Evolutionary conservation across 2,797 vertebrate genomes (phyloP).

Genomic region (Rhinophrynus dorsalis): DNA sequence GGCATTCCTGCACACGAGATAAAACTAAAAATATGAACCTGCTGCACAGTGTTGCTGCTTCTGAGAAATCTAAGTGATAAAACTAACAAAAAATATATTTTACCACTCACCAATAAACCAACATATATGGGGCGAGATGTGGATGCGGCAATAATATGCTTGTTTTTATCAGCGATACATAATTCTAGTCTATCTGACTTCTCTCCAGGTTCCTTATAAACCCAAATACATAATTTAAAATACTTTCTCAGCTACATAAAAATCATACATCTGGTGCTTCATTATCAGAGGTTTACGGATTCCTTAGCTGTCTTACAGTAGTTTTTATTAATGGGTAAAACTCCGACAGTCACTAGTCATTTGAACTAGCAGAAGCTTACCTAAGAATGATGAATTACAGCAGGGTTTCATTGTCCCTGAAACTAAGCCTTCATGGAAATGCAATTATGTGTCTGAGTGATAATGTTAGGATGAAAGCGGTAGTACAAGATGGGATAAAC

Average conservation of each 20-base stretch:
- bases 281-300: constrained; percentile 15
- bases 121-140: no score
- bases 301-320: constrained; percentile 6
- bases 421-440: constrained; percentile 34
- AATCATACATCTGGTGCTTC: constrained; percentile 4
- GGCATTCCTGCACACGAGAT: no score
- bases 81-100: no score
- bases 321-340: constrained; percentile 29
- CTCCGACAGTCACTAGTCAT: constrained; percentile 27
- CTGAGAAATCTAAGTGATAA: no score
- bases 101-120: no score
- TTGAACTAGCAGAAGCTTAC: constrained; percentile 25
- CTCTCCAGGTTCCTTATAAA: no score
- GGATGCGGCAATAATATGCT: no score
- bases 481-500: constrained; percentile 32
- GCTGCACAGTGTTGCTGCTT: no score
- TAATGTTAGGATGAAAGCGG: constrained; percentile 39
- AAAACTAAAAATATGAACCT: no score
- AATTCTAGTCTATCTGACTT: no score
- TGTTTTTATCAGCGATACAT: no score
- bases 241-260: not conserved
- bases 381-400: constrained; percentile 34
- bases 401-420: constrained; percentile 36
- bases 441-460: constrained; percentile 45
- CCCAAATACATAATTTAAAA: no score